These are phyloP conservation scores for Chrysolina americana DNA, from an alignment of 2,888 invertebrate species.

Conservation along the genomic window DNA sequence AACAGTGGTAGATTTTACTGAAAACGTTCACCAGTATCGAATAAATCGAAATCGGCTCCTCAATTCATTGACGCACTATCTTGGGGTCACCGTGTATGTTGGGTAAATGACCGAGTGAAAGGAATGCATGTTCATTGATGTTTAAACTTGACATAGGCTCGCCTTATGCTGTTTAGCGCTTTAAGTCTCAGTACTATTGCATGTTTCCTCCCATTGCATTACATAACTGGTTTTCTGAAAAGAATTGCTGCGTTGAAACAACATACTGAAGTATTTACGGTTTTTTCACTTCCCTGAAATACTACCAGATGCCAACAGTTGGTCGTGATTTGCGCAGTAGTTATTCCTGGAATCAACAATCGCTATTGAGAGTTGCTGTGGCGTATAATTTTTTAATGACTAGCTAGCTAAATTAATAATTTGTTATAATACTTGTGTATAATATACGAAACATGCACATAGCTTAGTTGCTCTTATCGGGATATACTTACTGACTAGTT, in stretches of 20 bases:
- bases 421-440: too few relatives aligned
- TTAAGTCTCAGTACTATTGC: background rate
- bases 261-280: background rate
- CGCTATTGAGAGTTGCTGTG: background rate
- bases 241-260: constrained; percentile 11
- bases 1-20: too few relatives aligned
- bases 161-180: constrained; percentile 32
- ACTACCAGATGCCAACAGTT: background rate
- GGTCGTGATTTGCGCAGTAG: background rate
- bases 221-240: constrained; percentile 14
- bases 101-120: constrained; percentile 30
- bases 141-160: constrained; percentile 35
- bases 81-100: constrained; percentile 20
- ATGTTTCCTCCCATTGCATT: constrained; percentile 1
- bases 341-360: background rate
- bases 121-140: constrained; percentile 24
- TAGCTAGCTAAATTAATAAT: too few relatives aligned
- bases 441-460: too few relatives aligned
- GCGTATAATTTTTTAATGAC: background rate
- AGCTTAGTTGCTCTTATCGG: too few relatives aligned
- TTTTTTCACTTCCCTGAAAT: background rate
- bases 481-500: too few relatives aligned
- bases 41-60: background rate
- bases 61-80: background rate
- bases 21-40: background rate